Conservation (phyloP, 1,140 invertebrate species). For the Micrasema longulum region DNA sequence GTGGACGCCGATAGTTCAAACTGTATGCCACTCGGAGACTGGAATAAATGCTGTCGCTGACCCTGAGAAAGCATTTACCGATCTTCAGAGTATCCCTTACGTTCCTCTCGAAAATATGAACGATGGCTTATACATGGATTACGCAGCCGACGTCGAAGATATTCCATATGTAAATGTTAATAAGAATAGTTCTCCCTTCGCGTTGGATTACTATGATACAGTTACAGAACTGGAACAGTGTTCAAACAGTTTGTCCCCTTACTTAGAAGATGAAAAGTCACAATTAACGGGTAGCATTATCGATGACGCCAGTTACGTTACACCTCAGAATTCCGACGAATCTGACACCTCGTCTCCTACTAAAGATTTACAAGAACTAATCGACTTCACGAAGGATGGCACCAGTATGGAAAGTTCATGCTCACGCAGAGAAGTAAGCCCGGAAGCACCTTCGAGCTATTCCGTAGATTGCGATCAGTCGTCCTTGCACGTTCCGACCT, state of each 20-base stretch:
- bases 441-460: slow-evolving; percentile 46
- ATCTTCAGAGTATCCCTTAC: slow-evolving; percentile 61
- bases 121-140: slow-evolving; percentile 57
- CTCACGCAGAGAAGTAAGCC: slow-evolving; percentile 35
- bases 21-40: slow-evolving; percentile 53
- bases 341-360: slow-evolving; percentile 35
- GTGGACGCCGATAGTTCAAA: slow-evolving; percentile 60
- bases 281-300: slow-evolving; percentile 26
- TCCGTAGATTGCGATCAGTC: slow-evolving; percentile 48
- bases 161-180: slow-evolving; percentile 16
- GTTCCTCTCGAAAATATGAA: slow-evolving; percentile 57
- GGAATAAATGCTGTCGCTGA: slow-evolving; percentile 54
- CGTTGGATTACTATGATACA: slow-evolving; percentile 46
- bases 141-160: slow-evolving; percentile 36
- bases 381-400: slow-evolving; percentile 45
- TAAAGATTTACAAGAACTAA: slow-evolving; percentile 40
- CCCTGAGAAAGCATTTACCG: slow-evolving; percentile 57
- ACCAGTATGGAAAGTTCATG: slow-evolving; percentile 29
- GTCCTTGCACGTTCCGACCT: slow-evolving; percentile 38
- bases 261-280: slow-evolving; percentile 53
- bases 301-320: slow-evolving; percentile 38
- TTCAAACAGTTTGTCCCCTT: slow-evolving; percentile 51
- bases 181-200: slow-evolving; percentile 30
- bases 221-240: slow-evolving; percentile 31
- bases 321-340: slow-evolving; percentile 46